Evolutionary conservation across 2,797 vertebrate species (phyloP), one percentile per base, ranked within the genome.

Genomic region (Microhierax caerulescens): DNA sequence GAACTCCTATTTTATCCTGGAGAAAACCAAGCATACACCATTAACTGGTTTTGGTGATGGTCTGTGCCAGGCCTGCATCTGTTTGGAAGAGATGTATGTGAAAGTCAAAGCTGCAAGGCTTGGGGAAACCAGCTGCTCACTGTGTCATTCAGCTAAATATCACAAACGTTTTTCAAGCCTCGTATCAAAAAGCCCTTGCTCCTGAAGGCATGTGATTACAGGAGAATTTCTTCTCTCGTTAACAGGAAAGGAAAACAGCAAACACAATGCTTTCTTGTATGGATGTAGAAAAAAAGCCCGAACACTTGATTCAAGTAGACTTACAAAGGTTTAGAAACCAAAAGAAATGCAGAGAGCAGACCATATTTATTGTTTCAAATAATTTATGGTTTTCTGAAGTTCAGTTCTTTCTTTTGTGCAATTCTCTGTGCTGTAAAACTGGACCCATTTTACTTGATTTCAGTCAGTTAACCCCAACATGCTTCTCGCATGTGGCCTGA

Each of bases 171-270:
- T 83, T 72, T 60, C 53, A 61, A 7, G 2, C 64, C 79, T 80
- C 36, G 2, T 74, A 23, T 64, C 61, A 74, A 24, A 67, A 50
- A 89, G 64, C 34, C 41, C 48, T 77, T 67, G 30, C 48, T 91
- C 64, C 85, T 83, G 39, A 50, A 91, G 85, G 75, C 48, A 18
- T 47, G 60, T 69, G 89, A 90, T 95, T 91, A 75, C 75, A 91
- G 85, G 32, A 91, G 88, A 57, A 80, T 88, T 91, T 50, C 41
- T 94, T 72, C 81, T 77, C 86, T 89, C 72, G 45, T 87, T 92
- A 73, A 74, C 90, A 77, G n/a, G 15, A 11, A 28, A 32, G 43
- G 17, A 22, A 3, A 0, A 2, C 25, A 51, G 57, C 28, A 87
- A 88, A 70, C 28, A 54, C 68, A 74, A 90, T 94, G 68, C 72